Evolutionary conservation across 92 coral and sea anemone genomes (phyloP), one percentile per base, ranked within the genome.

Genomic region (Porites divaricata): DNA sequence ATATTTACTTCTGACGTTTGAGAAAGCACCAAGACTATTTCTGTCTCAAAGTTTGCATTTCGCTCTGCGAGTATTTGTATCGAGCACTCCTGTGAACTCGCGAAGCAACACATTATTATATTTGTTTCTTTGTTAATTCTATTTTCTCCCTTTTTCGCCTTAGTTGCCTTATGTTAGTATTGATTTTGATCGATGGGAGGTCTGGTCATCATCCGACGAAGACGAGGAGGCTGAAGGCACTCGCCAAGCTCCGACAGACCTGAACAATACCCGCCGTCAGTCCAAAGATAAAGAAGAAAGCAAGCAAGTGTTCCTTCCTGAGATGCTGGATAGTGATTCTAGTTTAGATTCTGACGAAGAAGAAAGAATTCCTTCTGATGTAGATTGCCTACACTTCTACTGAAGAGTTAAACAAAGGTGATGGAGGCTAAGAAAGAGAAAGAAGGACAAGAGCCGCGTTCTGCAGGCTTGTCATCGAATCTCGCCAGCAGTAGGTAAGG

Each of bases 111-210:
- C 45, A 35, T 35, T 35, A 35, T 35, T 35, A 35, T 35, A 35
- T 35, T 35, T 35, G 45, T 35, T 35, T 35, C 45, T 35, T 35
- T 7, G 13, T n/a, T 9, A 8, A 17, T 19, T 19, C 50, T 21
- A 15, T 23, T n/a, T 79, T 23, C 9, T 50, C 23, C 49, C 26
- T 48, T 78, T 50, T 79, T 2, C 77, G n/a, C 20, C 63, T 26
- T 65, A 95, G 97, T 81, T 89, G 35, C 95, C 95, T 16, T 96
- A 90, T 62, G 83, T 96, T 15, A 90, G 90, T 10, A 80, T 94
- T 28, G 98, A 96, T 69, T 92, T 94, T 62, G 98, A 96, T 84
- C 92, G 98, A 45, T 96, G 96, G 96, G 98, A 96, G 50, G 90
- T 93, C 25, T 91, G 95, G 89, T 92, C 98, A 9, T 93, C 93